A percentile compares a stretch with the other conserved stretches of the same genome.
phyloP scores from a whole-genome alignment of 2,888 invertebrate genomes.

The Ethmia dodecea region DNA sequence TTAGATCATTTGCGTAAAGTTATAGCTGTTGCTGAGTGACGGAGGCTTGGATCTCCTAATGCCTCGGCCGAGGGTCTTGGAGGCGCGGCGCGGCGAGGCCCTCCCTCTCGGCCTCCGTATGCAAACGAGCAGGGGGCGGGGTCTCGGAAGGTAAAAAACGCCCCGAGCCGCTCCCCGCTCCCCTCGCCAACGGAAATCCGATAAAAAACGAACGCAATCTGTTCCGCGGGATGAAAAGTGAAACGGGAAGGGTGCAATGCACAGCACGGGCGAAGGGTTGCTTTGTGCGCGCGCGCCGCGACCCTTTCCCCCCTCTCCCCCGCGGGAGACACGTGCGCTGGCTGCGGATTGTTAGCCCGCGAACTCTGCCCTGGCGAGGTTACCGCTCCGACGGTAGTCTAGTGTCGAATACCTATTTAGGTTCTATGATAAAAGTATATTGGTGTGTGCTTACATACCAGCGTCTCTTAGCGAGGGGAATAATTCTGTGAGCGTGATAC shows the following conservation, averaged over 20 bases:
- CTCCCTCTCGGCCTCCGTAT: conserved; percentile 28
- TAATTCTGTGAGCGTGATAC: too few species aligned
- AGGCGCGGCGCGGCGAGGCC: neutral
- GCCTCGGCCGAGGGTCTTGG: neutral
- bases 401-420: too few species aligned
- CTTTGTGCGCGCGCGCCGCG: conserved; percentile 34
- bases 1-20: too few species aligned
- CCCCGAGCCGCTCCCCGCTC: conserved; percentile 25
- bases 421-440: too few species aligned
- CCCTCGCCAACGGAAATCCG: conserved; percentile 32
- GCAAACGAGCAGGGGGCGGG: conserved; percentile 45
- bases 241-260: conserved; percentile 42
- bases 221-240: conserved; percentile 45
- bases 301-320: too few species aligned
- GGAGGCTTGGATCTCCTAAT: neutral
- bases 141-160: conserved; percentile 26
- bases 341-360: too few species aligned
- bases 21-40: too few species aligned
- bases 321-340: too few species aligned
- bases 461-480: too few species aligned
- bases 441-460: too few species aligned
- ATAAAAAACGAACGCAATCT: conserved; percentile 49
- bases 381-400: too few species aligned
- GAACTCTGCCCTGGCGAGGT: too few species aligned
- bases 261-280: conserved; percentile 31